Evolutionary conservation across 2,888 invertebrate species (phyloP), one percentile per base, ranked within the genome.

Genomic region (Hydraecia micacea): DNA sequence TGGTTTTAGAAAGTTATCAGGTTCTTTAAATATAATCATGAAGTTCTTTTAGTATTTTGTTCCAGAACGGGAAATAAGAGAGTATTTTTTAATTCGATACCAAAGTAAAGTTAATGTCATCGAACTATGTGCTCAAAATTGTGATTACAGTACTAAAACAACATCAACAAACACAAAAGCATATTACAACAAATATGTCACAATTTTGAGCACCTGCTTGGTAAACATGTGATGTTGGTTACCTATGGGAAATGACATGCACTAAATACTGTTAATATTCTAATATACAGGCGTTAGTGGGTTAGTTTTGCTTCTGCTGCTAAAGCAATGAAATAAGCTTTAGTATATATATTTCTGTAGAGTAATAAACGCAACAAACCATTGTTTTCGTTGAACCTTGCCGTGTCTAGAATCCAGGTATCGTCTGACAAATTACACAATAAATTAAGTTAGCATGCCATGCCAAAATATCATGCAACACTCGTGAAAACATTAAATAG

Each of bases 401-500:
- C 95, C 95, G 93, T 94, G 94, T 93, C 95, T 97, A 97, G 96
- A 96, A 96, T 95, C 97, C 96, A 93, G 96, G 96, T 94, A 96
- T 95, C 92, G 96, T 96, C 97, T 97, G 96, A 96, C 95, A 96
- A 96, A 96, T 94, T 95, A 96, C 94, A 97, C 93, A 96, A 95
- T 92, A 92, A 88, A 93, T 93, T 92, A 95, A 90, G 93, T 96
- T 96, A 96, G 93, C 96, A 97, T 97, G 96, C 96, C 96, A 96
- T 96, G 96, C 96, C 92, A 90, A 93, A 93, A 92, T 88, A 93
- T 93, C 96, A 96, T 96, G 96, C 96, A 94, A 92, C 93, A 95
- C 93, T 92, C 91, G 91, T 92, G 93, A 85, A 86, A 90, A 88
- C 86, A 88, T 89, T 89, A 90, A 82, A 92, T 85, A 89, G 84